Percentiles rank a stretch among this genome's conserved stretches.
These are phyloP conservation scores for Apteryx mantelli DNA, from an alignment of 2,113 vertebrate genomes.

Conservation along the genomic window DNA sequence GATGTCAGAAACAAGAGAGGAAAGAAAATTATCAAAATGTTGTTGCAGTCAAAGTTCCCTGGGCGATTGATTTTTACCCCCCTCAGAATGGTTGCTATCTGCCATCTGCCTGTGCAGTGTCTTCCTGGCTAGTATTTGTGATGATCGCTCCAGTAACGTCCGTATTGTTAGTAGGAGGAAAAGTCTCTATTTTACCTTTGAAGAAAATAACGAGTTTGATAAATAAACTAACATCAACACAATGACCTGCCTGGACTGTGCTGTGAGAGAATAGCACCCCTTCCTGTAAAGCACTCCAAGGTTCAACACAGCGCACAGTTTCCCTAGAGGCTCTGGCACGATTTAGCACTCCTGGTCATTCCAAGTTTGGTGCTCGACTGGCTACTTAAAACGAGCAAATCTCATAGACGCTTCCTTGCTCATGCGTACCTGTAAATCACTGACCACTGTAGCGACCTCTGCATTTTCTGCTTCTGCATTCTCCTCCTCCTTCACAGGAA, in stretches of 20 bases:
- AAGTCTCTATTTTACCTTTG: background rate
- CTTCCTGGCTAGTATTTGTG: background rate
- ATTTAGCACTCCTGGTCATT: background rate
- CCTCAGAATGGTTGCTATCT: background rate
- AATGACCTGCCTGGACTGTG: background rate
- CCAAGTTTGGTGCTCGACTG: background rate
- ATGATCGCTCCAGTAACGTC: background rate
- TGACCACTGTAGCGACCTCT: background rate
- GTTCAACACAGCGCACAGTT: background rate
- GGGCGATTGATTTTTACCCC: background rate
- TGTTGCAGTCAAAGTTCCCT: background rate
- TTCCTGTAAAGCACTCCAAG: background rate
- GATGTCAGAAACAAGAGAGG: background rate
- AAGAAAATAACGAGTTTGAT: background rate
- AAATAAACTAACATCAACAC: background rate
- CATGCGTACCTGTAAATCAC: constrained; percentile 30
- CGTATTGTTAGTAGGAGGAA: background rate
- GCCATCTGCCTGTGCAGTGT: background rate
- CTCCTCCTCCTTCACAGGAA: constrained; percentile 43
- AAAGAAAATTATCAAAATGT: background rate
- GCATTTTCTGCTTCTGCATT: background rate
- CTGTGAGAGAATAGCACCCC: background rate
- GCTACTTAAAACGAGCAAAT: background rate
- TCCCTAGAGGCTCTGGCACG: background rate
- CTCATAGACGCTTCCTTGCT: fast-evolving